These are phyloP conservation scores for Progne subis DNA, from an alignment of 2,113 vertebrate genomes.

Conservation along the genomic window DNA sequence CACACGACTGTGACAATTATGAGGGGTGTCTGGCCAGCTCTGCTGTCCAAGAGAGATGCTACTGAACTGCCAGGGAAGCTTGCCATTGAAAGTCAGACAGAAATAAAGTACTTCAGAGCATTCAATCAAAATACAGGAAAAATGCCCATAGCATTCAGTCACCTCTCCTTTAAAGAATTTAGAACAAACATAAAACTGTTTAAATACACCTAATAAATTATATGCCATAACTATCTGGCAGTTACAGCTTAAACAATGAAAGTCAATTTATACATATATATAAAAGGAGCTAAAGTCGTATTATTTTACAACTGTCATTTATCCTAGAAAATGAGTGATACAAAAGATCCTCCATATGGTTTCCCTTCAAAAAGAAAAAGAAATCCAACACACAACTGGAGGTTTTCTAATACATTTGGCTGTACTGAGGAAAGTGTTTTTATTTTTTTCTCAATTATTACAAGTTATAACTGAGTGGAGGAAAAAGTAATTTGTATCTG, in stretches of 20 bases:
- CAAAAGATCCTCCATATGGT: not conserved
- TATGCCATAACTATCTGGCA: not conserved
- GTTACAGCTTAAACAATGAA: not conserved
- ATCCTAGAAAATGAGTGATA: not conserved
- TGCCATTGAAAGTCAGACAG: not conserved
- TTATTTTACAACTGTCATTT: not conserved
- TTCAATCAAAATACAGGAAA: not conserved
- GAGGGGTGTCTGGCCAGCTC: not conserved
- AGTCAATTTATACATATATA: not conserved
- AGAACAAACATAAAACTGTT: not conserved
- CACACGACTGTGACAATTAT: not conserved
- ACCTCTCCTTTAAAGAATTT: not conserved
- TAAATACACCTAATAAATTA: not conserved
- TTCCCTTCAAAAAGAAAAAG: not conserved
- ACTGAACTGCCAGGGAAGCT: not conserved
- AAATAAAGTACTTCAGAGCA: not conserved
- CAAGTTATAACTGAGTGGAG: not conserved
- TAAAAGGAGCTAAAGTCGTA: not conserved
- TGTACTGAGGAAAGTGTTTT: not conserved
- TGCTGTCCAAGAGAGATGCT: not conserved
- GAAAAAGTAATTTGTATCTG: not conserved
- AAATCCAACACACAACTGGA: not conserved
- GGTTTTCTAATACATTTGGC: not conserved
- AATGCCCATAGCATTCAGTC: not conserved
- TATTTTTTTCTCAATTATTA: not conserved